phyloP scores from a whole-genome alignment of 2,888 invertebrate species.

The Tiliacea citrago region DNA sequence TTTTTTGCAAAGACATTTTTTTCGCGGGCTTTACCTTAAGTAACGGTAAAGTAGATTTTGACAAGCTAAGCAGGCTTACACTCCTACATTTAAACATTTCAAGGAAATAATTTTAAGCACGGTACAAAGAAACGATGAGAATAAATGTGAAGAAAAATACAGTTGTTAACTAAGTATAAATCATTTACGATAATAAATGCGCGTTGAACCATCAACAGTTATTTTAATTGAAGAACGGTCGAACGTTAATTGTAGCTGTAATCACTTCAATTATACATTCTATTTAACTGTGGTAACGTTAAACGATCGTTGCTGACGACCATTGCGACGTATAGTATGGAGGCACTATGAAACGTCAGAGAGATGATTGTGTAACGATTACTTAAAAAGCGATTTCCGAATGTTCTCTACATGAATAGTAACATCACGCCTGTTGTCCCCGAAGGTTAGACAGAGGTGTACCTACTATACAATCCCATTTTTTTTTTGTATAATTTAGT shows the following conservation, averaged over 20 bases:
- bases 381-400: neutral
- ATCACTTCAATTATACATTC: constrained; percentile 28
- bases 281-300: constrained; percentile 16
- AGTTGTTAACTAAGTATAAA: constrained; percentile 5
- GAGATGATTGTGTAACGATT: neutral
- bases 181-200: constrained; percentile 23
- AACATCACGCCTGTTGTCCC: no score
- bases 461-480: no score
- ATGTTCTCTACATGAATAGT: neutral
- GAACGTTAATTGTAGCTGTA: constrained; percentile 38
- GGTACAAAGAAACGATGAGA: neutral
- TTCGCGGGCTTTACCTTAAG: no score
- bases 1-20: no score
- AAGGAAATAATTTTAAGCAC: neutral
- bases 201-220: constrained; percentile 29
- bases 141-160: neutral
- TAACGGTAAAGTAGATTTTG: no score
- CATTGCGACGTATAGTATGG: neutral
- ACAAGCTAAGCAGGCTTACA: no score
- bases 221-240: constrained; percentile 33
- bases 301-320: constrained; percentile 24
- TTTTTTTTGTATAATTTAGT: no score
- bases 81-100: no score
- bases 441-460: no score
- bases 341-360: neutral